Conservation (phyloP, 2,113 vertebrate species). For the Pao palembangensis region DNA sequence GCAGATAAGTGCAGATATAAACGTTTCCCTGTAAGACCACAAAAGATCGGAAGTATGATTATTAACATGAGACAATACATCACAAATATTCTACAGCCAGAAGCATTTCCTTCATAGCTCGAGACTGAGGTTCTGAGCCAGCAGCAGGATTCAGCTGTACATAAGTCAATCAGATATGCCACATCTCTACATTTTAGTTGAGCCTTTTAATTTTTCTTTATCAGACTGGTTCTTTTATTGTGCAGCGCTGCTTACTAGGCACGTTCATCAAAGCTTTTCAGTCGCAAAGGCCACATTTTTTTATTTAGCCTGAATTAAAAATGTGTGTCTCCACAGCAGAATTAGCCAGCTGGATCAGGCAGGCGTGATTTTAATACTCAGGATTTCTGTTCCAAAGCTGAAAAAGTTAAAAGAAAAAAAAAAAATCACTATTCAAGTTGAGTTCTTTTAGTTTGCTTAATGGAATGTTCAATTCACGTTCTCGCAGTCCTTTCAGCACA, state of each 20-base stretch:
- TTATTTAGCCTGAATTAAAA: neutral
- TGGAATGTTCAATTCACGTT: too few relatives aligned
- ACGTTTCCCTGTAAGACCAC: neutral
- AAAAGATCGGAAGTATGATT: neutral
- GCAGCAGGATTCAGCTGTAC: neutral
- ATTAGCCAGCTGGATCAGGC: too few relatives aligned
- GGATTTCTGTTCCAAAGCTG: too few relatives aligned
- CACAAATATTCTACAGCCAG: too few relatives aligned
- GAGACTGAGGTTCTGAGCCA: neutral
- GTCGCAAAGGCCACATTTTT: neutral
- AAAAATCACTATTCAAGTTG: too few relatives aligned
- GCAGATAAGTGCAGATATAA: conserved; percentile 10
- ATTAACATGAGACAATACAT: too few relatives aligned
- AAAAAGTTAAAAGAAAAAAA: too few relatives aligned
- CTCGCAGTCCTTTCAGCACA: conserved; percentile 34
- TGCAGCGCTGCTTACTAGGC: neutral
- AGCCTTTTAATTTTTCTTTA: neutral
- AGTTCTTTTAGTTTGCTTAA: too few relatives aligned
- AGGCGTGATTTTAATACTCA: too few relatives aligned
- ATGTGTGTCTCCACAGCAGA: too few relatives aligned
- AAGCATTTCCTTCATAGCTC: too few relatives aligned
- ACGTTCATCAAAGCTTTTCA: neutral
- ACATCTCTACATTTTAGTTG: neutral
- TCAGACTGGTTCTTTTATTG: conserved; percentile 1
- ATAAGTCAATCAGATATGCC: conserved; percentile 2